Base-by-base conservation (phyloP, 2,797 vertebrate genomes). In the Ceyx erithaca region DNA sequence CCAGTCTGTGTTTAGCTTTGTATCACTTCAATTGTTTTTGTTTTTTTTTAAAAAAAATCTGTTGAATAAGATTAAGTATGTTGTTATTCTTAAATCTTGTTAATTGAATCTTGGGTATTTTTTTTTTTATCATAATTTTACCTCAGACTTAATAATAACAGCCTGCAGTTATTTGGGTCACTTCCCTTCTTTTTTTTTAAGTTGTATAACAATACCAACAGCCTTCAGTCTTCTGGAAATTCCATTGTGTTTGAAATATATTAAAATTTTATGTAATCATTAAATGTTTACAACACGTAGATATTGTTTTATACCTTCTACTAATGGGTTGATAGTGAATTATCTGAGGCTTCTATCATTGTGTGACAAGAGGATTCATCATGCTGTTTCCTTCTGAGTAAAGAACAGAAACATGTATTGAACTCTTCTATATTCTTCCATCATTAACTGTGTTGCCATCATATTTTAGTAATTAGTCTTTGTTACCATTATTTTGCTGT, bases 241-340 rank as follows among this genome's bases (percentile, higher is more conserved):
- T 76, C 70, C 12, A 3, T n/a, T 0, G 0, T 69, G 81, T 79
- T 86, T 43, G 58, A 88, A 83, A 76, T 76, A 72, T 93, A 78
- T 88, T 86, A 86, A 85, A 88, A 81, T 69, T 81, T 6, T 72
- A 55, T 86, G 19, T 52, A 4, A 30, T 72, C 70, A 76, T 81
- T 79, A 79, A 88, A 90, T 79, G 82, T 69, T 95, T 93, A 68
- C 58, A 78, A 54, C 13, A 12, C 30, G 15, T 67, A 84, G 55
- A 23, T 91, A 66, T 58, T 76, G 25, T 81, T 85, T 91, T 78
- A 84, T 88, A 66, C 19, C 21, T 72, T 58, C 91, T 59, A 12
- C 77, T 88, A 95, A 88, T 91, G 73, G 63, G 55, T 70, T 90
- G 59, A 90, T 35, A 81, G 49, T 31, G 52, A 25, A 85, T 93